A percentile compares a stretch with the other conserved stretches of the same genome.
phyloP scores from a whole-genome alignment of 2,888 invertebrate species.

The Papilio gigon region DNA sequence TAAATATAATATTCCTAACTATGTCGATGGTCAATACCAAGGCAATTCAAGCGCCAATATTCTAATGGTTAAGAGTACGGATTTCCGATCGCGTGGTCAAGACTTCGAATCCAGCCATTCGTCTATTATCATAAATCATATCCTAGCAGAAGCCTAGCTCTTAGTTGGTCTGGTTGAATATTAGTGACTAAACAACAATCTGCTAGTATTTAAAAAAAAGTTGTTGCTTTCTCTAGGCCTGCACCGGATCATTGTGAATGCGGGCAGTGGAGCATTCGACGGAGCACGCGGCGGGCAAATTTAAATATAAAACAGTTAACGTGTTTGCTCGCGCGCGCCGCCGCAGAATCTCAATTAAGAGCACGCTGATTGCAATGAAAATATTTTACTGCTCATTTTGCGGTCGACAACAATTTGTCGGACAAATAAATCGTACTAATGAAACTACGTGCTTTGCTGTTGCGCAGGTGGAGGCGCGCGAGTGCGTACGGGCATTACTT shows the following conservation, averaged over 20 bases:
- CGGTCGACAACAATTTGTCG: slow-evolving; percentile 45
- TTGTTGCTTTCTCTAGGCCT: not conserved
- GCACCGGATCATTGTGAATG: not conserved
- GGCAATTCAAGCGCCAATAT: too few relatives aligned
- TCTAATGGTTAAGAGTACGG: too few relatives aligned
- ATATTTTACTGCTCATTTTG: slow-evolving; percentile 37
- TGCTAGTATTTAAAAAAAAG: too few relatives aligned
- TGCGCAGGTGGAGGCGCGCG: not conserved
- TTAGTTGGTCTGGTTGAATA: too few relatives aligned
- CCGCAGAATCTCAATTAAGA: slow-evolving; percentile 35
- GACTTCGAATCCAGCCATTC: too few relatives aligned
- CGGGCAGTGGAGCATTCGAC: not conserved
- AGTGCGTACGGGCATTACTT: not conserved
- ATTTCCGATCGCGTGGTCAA: too few relatives aligned
- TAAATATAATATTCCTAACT: too few relatives aligned
- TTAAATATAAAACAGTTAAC: slow-evolving; percentile 27
- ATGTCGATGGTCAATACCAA: too few relatives aligned
- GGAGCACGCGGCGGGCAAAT: slow-evolving; percentile 1
- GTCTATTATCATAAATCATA: too few relatives aligned
- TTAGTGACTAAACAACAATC: too few relatives aligned
- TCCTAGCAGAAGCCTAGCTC: too few relatives aligned
- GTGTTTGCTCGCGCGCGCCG: slow-evolving; percentile 3
- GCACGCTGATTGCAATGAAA: slow-evolving; percentile 31
- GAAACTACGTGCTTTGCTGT: not conserved
- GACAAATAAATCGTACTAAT: slow-evolving; percentile 41